Conservation (phyloP, 1,140 invertebrate species). For the Sminthurides bifidus region DNA sequence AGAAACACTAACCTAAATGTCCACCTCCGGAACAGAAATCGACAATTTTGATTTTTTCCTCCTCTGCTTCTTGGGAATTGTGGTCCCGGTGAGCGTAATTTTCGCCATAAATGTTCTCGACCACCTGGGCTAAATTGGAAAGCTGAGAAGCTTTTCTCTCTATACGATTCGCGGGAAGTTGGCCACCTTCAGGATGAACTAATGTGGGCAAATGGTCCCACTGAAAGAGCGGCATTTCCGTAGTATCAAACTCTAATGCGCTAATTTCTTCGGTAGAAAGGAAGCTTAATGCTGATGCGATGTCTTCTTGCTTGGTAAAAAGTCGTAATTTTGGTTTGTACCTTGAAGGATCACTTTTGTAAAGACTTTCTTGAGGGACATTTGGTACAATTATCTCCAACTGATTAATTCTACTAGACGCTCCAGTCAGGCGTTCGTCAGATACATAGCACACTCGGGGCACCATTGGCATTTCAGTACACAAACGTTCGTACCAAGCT, state of each 20-base stretch:
- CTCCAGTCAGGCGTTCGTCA: no score
- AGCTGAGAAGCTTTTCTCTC: slow-evolving; percentile 76
- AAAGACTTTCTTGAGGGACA: slow-evolving; percentile 52
- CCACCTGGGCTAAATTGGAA: slow-evolving; percentile 71
- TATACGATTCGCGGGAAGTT: slow-evolving; percentile 59
- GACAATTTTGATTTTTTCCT: slow-evolving; percentile 53
- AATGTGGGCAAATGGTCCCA: slow-evolving; percentile 55
- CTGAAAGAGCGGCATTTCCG: slow-evolving; percentile 36
- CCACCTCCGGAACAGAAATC: slow-evolving; percentile 92
- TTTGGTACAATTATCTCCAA: slow-evolving; percentile 31
- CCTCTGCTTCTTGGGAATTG: slow-evolving; percentile 33
- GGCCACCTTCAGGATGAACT: slow-evolving; percentile 63
- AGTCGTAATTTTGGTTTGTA: slow-evolving; percentile 58
- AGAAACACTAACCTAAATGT: slow-evolving; percentile 70
- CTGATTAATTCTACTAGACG: background rate
- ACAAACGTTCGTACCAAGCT: slow-evolving; percentile 47
- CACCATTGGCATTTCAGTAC: no score
- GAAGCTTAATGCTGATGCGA: slow-evolving; percentile 48
- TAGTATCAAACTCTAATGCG: slow-evolving; percentile 4
- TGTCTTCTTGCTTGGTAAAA: slow-evolving; percentile 61
- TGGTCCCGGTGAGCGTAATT: no score
- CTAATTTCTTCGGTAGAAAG: slow-evolving; percentile 7
- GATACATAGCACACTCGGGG: no score
- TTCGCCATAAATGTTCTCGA: slow-evolving; percentile 48
- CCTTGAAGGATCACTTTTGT: slow-evolving; percentile 63